These are phyloP conservation scores for Callinectes sapidus DNA, from an alignment of 2,888 invertebrate species.

Conservation along the genomic window DNA sequence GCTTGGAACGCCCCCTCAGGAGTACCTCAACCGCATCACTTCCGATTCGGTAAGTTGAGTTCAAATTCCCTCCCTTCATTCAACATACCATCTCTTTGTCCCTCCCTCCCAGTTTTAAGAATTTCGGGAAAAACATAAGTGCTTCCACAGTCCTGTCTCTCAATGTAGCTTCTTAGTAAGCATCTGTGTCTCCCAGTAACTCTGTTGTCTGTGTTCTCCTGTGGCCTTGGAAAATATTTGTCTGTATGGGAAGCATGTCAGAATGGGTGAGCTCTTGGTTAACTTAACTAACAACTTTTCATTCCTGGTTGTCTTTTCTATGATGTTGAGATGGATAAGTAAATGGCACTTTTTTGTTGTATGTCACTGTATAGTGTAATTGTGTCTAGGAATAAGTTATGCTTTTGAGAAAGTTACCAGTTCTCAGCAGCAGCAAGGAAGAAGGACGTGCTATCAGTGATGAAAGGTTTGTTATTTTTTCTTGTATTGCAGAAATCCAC, in stretches of 20 bases:
- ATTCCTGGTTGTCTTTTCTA: not conserved
- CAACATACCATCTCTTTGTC: not conserved
- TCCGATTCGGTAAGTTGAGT: slow-evolving; percentile 72
- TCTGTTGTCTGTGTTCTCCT: not conserved
- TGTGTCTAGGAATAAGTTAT: not conserved
- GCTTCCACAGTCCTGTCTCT: not conserved
- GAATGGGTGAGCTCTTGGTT: slow-evolving; percentile 11
- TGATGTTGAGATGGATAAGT: not conserved
- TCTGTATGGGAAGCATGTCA: slow-evolving; percentile 20
- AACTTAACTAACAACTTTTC: not conserved
- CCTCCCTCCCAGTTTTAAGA: not conserved
- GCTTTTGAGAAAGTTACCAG: not conserved
- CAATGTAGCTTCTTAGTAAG: not conserved
- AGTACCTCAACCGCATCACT: slow-evolving; percentile 83
- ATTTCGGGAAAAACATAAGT: not conserved
- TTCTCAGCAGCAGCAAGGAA: not conserved
- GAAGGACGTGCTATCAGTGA: not conserved
- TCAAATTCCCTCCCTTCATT: slow-evolving; percentile 14
- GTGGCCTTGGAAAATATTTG: slow-evolving; percentile 8
- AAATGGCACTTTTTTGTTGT: not conserved
- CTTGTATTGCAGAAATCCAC: not conserved
- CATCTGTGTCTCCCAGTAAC: not conserved
- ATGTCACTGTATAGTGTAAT: not conserved
- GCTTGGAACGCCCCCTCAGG: slow-evolving; percentile 94
- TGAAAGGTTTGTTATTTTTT: not conserved